phyloP scores from a whole-genome alignment of 2,797 vertebrate species.

The Sebastes vulpes region DNA sequence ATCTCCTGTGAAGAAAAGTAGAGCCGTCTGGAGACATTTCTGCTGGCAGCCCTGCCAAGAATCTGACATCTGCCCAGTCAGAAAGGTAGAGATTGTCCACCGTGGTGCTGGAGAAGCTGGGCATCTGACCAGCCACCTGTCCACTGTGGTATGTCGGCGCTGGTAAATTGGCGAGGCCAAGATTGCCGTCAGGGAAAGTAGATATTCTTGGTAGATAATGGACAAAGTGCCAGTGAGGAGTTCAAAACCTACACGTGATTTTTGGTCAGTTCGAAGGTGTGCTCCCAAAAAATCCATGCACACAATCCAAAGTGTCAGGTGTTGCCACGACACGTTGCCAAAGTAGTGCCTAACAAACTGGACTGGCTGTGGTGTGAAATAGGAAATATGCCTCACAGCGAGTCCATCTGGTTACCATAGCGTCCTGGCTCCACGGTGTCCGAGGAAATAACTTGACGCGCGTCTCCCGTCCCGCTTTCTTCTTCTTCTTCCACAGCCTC shows the following conservation, averaged over 20 bases:
- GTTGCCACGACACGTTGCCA: constrained; percentile 12
- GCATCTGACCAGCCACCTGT: constrained; percentile 59
- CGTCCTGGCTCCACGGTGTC: constrained; percentile 36
- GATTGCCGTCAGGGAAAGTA: background rate
- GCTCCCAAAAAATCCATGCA: constrained; percentile 14
- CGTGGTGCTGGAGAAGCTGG: constrained; percentile 31
- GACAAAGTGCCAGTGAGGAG: background rate
- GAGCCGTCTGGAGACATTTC: constrained; percentile 18
- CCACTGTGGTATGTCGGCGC: constrained; percentile 9
- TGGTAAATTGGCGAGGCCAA: constrained; percentile 22
- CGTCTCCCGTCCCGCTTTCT: constrained; percentile 11
- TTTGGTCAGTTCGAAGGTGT: background rate
- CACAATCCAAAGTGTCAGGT: constrained; percentile 5
- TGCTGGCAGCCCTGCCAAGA: constrained; percentile 51
- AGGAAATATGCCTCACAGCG: constrained; percentile 47
- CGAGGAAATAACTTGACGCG: constrained; percentile 51
- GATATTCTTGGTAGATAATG: constrained; percentile 5
- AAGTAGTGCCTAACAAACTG: constrained; percentile 15
- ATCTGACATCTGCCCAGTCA: constrained; percentile 53
- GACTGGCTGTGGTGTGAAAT: constrained; percentile 29
- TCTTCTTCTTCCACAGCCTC: background rate
- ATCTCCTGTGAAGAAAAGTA: constrained; percentile 7
- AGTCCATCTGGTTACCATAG: constrained; percentile 62
- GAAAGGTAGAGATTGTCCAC: constrained; percentile 26
- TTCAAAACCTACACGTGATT: background rate